Evolutionary conservation across 2,797 vertebrate species (phyloP), one percentile per base, ranked within the genome.

Genomic region (Pyrocephalus nanus): DNA sequence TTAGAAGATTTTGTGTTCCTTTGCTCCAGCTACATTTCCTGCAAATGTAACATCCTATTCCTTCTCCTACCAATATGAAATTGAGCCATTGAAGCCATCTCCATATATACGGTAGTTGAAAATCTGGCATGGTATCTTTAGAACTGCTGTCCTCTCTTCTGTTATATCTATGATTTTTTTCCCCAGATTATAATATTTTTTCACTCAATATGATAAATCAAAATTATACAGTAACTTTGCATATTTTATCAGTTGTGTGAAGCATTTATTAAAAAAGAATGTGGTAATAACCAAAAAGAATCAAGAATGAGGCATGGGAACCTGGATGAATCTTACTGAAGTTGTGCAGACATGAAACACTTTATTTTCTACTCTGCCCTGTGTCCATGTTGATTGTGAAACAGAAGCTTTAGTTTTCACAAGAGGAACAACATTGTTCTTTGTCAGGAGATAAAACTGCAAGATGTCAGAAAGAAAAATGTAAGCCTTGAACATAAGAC

Each of bases 401-500:
- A 82, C 38, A 74, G 78, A 53, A 94, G 80, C 55, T 88, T 77
- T 70, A 14, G 30, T 79, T 94, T 69, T 78, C 55, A 58, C 34
- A 42, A 79, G 69, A 81, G 71, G n/a, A 93, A 1, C 12, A 75
- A 6, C 42, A 69, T 73, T 70, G 86, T 90, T 86, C 88, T 90
- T 55, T 77, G 85, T 78, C 60, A 67, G 50, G 32, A 89, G 85
- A 34, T 34, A 7, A 22, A 40, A 19, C 91, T 74, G 67, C 72
- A 92, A 73, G 86, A 74, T 78, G 79, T 48, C 86, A 90, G 87
- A 92, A 94, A 57, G 82, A 82, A 65, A 93, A 81, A 90, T n/a
- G 58, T 14, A 71, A 73, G 47, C 32, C 64, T 88, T 93, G 61
- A 79, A 81, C 80, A 74, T 85, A 92, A 1, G n/a, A 30, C 42